Conservation (phyloP, 2,797 vertebrate species). For the Mus spretus region DNA sequence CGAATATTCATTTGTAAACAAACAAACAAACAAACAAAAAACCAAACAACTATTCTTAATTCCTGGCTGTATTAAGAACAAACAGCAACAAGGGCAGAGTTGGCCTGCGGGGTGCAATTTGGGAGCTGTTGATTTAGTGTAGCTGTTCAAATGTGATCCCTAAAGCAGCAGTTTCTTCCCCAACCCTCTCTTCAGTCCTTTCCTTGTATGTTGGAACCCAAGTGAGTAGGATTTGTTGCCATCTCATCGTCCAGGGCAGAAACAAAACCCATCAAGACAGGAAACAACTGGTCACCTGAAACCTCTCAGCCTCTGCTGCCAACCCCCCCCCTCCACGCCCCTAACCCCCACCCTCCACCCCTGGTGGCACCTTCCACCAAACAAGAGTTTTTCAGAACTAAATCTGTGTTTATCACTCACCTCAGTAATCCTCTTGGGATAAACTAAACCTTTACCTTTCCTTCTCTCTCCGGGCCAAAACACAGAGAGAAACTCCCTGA, state of each 20-base stretch:
- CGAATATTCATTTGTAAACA: background rate
- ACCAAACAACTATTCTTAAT: background rate
- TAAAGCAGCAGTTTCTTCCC: background rate
- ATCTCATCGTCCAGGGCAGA: background rate
- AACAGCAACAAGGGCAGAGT: background rate
- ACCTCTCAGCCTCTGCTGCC: background rate
- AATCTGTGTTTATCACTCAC: background rate
- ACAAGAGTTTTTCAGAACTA: background rate
- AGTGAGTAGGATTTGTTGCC: slow-evolving; percentile 14
- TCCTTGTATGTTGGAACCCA: background rate
- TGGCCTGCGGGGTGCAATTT: background rate
- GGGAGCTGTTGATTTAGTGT: background rate
- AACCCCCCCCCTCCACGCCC: background rate
- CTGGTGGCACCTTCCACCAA: background rate
- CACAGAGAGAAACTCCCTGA: background rate
- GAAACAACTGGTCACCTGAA: background rate
- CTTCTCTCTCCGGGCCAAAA: background rate
- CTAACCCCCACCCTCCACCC: background rate
- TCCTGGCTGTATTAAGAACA: background rate
- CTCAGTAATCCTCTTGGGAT: background rate
- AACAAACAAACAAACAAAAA: background rate
- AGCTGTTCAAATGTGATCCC: background rate
- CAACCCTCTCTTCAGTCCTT: background rate
- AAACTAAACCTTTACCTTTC: background rate
- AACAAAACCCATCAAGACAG: slow-evolving; percentile 17